A percentile compares a stretch with the other conserved stretches of the same genome.
Evolutionary conservation across 2,113 vertebrate species (phyloP).

Genomic region (Menura novaehollandiae): DNA sequence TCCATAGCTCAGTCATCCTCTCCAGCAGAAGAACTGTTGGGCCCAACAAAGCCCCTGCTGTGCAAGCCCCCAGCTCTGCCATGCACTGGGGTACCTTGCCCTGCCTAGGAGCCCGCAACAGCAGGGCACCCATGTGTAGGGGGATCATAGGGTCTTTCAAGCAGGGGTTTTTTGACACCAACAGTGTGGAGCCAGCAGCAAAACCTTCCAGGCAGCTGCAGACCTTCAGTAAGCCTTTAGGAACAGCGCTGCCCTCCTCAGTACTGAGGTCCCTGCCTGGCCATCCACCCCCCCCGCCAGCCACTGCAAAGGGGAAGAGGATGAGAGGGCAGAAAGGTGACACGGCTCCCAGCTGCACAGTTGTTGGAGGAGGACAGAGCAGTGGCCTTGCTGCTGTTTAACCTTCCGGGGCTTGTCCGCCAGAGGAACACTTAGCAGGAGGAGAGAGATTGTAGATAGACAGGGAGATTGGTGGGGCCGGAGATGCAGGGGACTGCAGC

Average conservation of each 20-base stretch:
- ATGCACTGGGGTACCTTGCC: neutral
- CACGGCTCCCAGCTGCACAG: accelerated
- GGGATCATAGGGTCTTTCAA: neutral
- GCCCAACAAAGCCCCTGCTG: neutral
- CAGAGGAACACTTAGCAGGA: neutral
- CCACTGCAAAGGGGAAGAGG: accelerated
- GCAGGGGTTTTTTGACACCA: accelerated
- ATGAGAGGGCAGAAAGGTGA: neutral
- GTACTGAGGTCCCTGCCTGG: neutral
- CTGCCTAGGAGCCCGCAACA: neutral
- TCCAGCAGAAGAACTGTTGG: neutral
- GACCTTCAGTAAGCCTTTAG: neutral
- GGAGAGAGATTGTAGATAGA: neutral
- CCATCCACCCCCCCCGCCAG: too few relatives aligned
- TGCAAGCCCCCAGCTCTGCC: neutral
- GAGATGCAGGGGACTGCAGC: neutral
- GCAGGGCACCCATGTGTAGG: neutral
- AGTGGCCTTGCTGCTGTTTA: neutral
- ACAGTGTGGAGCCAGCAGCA: neutral
- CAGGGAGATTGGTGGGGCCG: neutral
- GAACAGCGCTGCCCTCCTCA: accelerated
- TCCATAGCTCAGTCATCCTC: accelerated
- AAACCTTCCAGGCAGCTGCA: neutral
- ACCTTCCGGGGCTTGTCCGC: neutral
- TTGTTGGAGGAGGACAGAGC: neutral